Conservation (phyloP, 2,888 invertebrate genomes). For the Tetheella fluctuosa region DNA sequence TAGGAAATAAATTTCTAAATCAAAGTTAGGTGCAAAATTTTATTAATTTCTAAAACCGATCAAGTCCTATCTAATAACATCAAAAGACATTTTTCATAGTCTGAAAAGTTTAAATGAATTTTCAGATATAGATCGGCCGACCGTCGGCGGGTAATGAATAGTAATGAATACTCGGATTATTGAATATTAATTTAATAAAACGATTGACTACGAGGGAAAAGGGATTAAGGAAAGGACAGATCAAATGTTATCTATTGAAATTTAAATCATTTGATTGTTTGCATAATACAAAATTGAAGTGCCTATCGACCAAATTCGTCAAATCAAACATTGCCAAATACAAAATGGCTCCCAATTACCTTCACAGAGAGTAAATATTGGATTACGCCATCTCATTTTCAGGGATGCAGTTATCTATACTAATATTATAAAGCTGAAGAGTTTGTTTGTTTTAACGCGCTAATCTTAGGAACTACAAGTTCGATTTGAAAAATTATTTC, state of each 20-base stretch:
- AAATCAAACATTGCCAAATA: background rate
- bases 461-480: too few relatives aligned
- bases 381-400: too few relatives aligned
- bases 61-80: background rate
- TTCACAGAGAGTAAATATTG: too few relatives aligned
- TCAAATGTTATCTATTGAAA: background rate
- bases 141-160: background rate
- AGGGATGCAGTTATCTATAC: too few relatives aligned
- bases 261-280: background rate
- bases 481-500: too few relatives aligned
- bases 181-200: constrained; percentile 1
- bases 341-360: too few relatives aligned
- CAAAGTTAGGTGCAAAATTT: too few relatives aligned
- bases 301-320: background rate
- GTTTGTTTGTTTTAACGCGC: too few relatives aligned
- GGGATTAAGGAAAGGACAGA: background rate
- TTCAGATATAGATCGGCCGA: background rate
- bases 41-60: background rate
- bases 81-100: background rate
- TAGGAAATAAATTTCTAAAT: too few relatives aligned
- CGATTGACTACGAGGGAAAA: background rate
- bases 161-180: background rate
- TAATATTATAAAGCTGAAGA: too few relatives aligned
- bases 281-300: background rate
- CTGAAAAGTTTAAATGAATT: background rate